Evolutionary conservation across 2,113 vertebrate species (phyloP).

Genomic region (Merops nubicus): DNA sequence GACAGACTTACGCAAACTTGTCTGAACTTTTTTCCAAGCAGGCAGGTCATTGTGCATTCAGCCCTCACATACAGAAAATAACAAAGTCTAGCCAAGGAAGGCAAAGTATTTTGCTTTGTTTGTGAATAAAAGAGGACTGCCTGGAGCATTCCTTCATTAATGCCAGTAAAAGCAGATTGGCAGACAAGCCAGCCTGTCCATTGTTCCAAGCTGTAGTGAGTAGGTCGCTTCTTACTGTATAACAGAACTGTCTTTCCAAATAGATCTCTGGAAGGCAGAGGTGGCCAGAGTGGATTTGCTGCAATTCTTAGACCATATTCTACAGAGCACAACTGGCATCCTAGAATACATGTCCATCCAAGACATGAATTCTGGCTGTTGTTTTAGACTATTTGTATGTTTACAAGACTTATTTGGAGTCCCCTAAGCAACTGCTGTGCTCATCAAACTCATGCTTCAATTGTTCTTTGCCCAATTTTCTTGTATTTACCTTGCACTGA

Average conservation of each 20-base stretch:
- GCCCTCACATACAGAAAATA: not conserved
- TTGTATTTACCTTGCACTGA: not conserved
- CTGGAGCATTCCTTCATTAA: not conserved
- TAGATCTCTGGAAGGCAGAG: not conserved
- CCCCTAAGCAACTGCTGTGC: not conserved
- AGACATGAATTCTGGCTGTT: not conserved
- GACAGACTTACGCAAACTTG: not conserved
- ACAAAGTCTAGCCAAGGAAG: not conserved
- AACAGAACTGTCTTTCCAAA: rapidly evolving
- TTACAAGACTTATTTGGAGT: not conserved
- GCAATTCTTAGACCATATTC: not conserved
- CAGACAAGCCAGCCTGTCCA: not conserved
- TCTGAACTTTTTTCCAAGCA: not conserved
- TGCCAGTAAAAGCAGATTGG: not conserved
- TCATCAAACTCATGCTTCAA: not conserved
- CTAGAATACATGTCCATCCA: not conserved
- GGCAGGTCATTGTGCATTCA: not conserved
- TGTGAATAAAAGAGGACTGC: not conserved
- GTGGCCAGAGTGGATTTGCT: not conserved
- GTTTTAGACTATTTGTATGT: not conserved
- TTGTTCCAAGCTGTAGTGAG: not conserved
- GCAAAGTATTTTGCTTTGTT: not conserved
- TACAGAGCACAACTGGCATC: not conserved
- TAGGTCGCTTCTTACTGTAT: not conserved
- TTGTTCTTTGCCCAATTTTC: not conserved